Evolutionary conservation across 2,888 invertebrate species (phyloP).

Genomic region (Timandra comae): DNA sequence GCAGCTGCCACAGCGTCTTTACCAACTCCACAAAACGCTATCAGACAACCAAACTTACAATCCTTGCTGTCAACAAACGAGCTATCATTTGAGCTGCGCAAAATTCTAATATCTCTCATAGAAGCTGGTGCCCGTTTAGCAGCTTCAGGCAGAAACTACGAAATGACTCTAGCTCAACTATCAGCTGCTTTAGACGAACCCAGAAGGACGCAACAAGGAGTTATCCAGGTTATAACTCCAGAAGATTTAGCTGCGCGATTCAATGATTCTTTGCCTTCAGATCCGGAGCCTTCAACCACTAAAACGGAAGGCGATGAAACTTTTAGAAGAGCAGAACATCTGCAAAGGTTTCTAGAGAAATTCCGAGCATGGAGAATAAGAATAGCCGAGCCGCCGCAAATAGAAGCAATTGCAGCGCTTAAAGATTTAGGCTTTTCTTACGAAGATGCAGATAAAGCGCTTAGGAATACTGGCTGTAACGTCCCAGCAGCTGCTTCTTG

Average conservation of each 20-base stretch:
- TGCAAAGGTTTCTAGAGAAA: conserved; percentile 58
- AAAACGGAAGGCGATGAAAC: conserved; percentile 24
- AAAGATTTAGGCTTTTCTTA: conserved; percentile 52
- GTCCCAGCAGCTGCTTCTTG: conserved; percentile 66
- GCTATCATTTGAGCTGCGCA: conserved; percentile 53
- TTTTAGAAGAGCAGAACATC: conserved; percentile 51
- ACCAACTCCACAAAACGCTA: conserved; percentile 42
- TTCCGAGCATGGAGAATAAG: conserved; percentile 55
- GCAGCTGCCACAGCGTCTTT: conserved; percentile 62
- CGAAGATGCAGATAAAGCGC: conserved; percentile 52
- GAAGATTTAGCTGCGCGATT: conserved; percentile 56
- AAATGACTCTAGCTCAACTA: conserved; percentile 51
- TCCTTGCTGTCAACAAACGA: conserved; percentile 64
- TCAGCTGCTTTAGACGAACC: conserved; percentile 59
- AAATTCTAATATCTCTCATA: conserved; percentile 62
- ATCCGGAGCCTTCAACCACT: conserved; percentile 14
- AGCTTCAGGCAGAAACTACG: conserved; percentile 59
- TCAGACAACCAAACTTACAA: conserved; percentile 60
- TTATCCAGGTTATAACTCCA: conserved; percentile 58
- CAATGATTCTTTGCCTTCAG: conserved; percentile 20
- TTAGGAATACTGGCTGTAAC: conserved; percentile 55
- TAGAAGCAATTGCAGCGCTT: conserved; percentile 45
- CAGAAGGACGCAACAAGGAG: conserved; percentile 30
- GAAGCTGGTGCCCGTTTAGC: conserved; percentile 65
- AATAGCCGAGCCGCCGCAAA: conserved; percentile 49